phyloP scores from a whole-genome alignment of 2,888 invertebrate species.

The Magallana nippona region DNA sequence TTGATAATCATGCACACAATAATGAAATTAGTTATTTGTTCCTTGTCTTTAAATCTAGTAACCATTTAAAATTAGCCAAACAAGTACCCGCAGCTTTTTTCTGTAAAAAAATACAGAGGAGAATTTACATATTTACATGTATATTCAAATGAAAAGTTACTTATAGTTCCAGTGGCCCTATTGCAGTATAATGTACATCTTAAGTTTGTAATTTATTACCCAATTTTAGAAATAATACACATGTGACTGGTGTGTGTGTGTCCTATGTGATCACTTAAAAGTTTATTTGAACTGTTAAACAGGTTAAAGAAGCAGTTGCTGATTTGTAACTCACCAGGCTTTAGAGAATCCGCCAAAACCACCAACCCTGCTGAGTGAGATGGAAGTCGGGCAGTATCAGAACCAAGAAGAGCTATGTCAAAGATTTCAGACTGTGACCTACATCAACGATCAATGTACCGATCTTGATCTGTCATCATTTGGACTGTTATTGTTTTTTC shows the following conservation, averaged over 20 bases:
- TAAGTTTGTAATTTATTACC: background rate
- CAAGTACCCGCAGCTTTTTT: no score
- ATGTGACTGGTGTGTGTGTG: no score
- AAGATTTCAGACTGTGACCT: background rate
- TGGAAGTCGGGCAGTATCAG: background rate
- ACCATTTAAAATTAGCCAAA: no score
- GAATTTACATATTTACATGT: no score
- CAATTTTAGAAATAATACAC: no score
- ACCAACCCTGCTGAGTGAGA: background rate
- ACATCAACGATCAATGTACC: background rate
- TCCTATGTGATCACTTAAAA: background rate
- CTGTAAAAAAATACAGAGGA: no score
- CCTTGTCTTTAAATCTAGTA: no score
- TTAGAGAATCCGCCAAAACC: constrained; percentile 84
- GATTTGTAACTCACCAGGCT: constrained; percentile 98
- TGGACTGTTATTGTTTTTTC: background rate
- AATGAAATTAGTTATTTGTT: no score
- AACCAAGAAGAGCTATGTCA: background rate
- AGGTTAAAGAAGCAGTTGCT: constrained; percentile 97
- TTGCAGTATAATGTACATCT: background rate
- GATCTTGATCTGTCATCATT: background rate
- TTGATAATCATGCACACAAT: no score
- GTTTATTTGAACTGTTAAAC: constrained; percentile 49
- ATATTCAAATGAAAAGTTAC: no score
- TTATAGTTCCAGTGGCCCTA: no score